These are phyloP conservation scores for Chunga burmeisteri DNA, from an alignment of 2,113 vertebrate species.

Conservation along the genomic window DNA sequence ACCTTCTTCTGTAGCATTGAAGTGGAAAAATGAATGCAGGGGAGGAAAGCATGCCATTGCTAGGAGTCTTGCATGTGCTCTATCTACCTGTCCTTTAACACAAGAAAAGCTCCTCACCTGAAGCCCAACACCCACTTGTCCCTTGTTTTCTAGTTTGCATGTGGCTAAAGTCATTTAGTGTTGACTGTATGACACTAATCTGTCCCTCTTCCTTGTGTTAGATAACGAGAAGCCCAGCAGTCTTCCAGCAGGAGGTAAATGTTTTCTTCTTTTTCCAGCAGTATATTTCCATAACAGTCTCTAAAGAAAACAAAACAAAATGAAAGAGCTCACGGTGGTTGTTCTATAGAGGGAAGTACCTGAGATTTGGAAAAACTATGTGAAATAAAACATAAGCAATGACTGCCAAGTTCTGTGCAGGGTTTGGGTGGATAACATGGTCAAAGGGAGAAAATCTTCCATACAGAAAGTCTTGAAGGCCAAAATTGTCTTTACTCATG, in stretches of 20 bases:
- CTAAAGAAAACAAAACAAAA: not conserved
- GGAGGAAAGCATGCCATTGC: not conserved
- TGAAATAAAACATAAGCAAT: not conserved
- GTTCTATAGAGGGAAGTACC: not conserved
- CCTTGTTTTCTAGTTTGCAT: not conserved
- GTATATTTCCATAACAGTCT: not conserved
- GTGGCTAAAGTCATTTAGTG: not conserved
- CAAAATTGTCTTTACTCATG: not conserved
- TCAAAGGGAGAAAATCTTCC: not conserved
- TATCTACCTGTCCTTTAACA: not conserved
- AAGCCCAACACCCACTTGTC: not conserved
- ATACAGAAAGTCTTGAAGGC: not conserved
- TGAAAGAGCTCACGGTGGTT: not conserved
- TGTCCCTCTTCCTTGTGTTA: not conserved
- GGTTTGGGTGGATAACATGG: not conserved
- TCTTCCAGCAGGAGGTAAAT: not conserved
- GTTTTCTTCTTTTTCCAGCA: not conserved
- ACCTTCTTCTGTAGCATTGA: not conserved
- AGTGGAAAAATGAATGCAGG: not conserved
- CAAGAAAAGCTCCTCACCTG: not conserved
- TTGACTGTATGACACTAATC: not conserved
- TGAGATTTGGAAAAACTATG: not conserved
- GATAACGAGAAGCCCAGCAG: slow-evolving; percentile 26
- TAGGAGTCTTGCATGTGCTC: not conserved
- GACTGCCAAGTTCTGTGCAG: not conserved